Evolutionary conservation across 2,797 vertebrate species (phyloP), one percentile per base, ranked within the genome.

Genomic region (Manis javanica): DNA sequence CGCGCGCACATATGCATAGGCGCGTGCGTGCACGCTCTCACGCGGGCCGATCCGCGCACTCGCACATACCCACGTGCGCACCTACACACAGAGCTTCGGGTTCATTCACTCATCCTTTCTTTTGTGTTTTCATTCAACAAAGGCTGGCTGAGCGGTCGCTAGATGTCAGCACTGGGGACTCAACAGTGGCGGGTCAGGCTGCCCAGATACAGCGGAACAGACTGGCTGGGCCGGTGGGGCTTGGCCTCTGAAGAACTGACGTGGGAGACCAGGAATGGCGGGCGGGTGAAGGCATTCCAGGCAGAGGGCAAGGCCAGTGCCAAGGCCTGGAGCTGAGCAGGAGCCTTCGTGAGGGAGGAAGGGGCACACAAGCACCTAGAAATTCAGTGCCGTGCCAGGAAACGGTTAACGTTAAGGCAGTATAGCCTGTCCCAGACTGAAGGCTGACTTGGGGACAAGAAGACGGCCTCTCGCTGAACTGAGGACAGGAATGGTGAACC

Each of bases 1-100:
- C 0, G 21, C 16, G 37, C 42, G 16, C 63, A 0, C 49, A 53
- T 19, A 46, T 5, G 5, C 23, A 7, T 6, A 11, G 1, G 16
- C 2, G 24, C 31, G 39, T 39, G 4, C 5, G n/a, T 46, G 7
- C 61, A 26, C 87, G 42, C 42, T 19, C 11, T 13, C 53, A 24
- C 29, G 53, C 8, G 2, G 31, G 24, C 53, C 34, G 15, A 29
- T 4, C 29, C 4, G 11, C 34, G 26, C 51, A 39, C 1, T 5
- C 29, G 21, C 75, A 29, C 37, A 34, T 13, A 24, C 6, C 55
- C 85, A n/a, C 15, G 26, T 1, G 15, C 13, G 7, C 69, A 34
- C 18, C 29, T 34, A 18, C 63, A 39, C 7, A 3, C 31, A 7
- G 1, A 9, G 64, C 19, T 2, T 24, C 9, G 8, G 42, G 39